Percentiles rank a stretch among this genome's conserved stretches.
These are phyloP conservation scores for Thalassoma bifasciatum DNA, from an alignment of 2,113 vertebrate genomes.

Conservation along the genomic window DNA sequence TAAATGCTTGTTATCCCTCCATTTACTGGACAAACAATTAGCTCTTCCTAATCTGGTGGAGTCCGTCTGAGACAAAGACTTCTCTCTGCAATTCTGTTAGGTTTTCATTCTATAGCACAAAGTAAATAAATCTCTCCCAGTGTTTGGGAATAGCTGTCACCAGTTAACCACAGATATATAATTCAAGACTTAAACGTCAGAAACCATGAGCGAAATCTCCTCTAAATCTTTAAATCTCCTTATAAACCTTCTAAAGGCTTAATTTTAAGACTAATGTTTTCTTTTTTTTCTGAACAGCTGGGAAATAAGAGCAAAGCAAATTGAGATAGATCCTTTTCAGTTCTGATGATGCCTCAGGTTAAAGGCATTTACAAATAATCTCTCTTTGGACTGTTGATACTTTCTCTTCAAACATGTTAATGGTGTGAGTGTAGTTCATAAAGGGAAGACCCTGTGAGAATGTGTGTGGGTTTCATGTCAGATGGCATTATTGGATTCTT, in stretches of 20 bases:
- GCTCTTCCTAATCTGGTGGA: background rate
- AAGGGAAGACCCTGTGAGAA: slow-evolving; percentile 19
- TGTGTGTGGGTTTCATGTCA: slow-evolving; percentile 20
- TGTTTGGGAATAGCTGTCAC: background rate
- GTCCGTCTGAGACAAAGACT: background rate
- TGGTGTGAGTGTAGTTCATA: slow-evolving; percentile 39
- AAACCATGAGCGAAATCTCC: background rate
- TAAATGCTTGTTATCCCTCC: background rate
- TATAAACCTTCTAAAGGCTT: slow-evolving; percentile 11
- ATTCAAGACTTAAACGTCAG: background rate
- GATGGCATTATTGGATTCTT: slow-evolving; percentile 44
- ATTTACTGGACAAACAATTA: slow-evolving; percentile 8
- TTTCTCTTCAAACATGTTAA: slow-evolving; percentile 47
- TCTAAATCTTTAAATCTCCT: slow-evolving; percentile 21
- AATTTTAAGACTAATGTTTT: slow-evolving; percentile 7
- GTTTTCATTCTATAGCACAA: background rate
- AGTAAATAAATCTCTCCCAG: background rate
- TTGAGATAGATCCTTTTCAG: slow-evolving; percentile 30
- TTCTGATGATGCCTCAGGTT: slow-evolving; percentile 36
- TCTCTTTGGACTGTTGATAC: slow-evolving; percentile 43
- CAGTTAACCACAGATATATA: background rate
- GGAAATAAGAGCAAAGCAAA: slow-evolving; percentile 24
- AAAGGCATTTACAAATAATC: slow-evolving; percentile 40
- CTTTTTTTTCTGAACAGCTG: slow-evolving; percentile 16
- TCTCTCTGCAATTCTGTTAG: background rate